Evolutionary conservation across 2,113 vertebrate genomes (phyloP).

Genomic region (Alligator mississippiensis): DNA sequence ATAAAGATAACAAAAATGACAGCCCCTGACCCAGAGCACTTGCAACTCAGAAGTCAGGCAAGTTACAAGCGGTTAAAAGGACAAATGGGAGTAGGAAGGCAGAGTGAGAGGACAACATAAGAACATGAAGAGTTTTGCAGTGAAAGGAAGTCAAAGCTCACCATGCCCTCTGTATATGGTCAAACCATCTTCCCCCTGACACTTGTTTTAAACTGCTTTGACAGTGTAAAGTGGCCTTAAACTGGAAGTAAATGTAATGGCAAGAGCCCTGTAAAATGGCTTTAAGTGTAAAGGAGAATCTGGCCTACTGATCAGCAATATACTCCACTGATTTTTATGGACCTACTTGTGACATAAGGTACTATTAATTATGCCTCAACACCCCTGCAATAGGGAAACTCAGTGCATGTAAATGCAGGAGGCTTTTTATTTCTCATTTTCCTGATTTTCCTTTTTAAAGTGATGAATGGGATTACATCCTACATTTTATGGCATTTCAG

Average conservation of each 20-base stretch:
- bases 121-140: not conserved
- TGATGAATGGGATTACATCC: no score
- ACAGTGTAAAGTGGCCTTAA: no score
- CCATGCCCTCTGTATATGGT: not conserved
- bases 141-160: not conserved
- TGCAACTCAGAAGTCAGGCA: not conserved
- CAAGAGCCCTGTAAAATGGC: no score
- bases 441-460: no score
- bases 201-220: no score
- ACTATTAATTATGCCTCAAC: not conserved
- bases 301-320: not conserved
- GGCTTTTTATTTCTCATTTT: no score
- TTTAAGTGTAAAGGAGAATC: not conserved
- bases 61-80: not conserved
- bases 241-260: no score
- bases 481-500: no score
- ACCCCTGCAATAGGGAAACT: not conserved
- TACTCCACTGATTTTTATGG: not conserved
- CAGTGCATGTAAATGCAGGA: not conserved
- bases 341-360: not conserved
- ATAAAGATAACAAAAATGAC: not conserved
- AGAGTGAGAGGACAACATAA: not conserved
- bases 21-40: not conserved
- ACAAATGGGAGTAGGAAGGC: not conserved
- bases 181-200: not conserved